Evolutionary conservation across 2,113 vertebrate genomes (phyloP), one percentile per base, ranked within the genome.

Genomic region (Uropsilus gracilis): DNA sequence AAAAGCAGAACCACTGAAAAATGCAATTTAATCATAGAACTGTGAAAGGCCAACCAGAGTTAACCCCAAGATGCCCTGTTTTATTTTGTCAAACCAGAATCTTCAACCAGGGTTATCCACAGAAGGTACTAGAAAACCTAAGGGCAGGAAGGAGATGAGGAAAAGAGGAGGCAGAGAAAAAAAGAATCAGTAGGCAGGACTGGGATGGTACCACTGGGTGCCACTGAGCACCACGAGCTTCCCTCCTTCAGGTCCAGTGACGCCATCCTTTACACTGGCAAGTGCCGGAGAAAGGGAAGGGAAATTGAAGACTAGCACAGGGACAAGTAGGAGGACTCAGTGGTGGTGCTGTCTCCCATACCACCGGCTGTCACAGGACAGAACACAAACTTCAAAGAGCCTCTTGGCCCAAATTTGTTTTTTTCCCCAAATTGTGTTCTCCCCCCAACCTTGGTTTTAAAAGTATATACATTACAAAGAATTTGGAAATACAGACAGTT

Each of bases 1-100:
- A 95, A 96, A 96, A 75, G 91, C 95, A 89, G 93, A 96, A 96
- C 96, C 97, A 97, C 94, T 91, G 87, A 96, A 96, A 97, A 97
- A 96, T 95, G 95, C 89, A 91, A 28, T 97, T 97, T 96, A 96
- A 93, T 96, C 97, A 90, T 34, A 95, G 94, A 96, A 95, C 89
- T 97, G 95, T 96, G 93, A 96, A 96, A 95, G 89, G 80, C 93
- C 82, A 77, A 95, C 76, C 92, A 83, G 63, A 92, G 66, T 97
- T 97, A 97, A 95, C 95, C 95, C 95, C 94, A 93, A 48, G 94
- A 93, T 94, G 91, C 86, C 93, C 94, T 84, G 94, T 81, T 84
- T 94, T 95, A 83, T 96, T 95, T 91, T 86, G 39, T 80, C 95
- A 95, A 94, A 92, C 68, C 68, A 94, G 88, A 82, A 59, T 87